These are phyloP conservation scores for Aurelia sp. DNA, from an alignment of 30 jellyfish, hydroid and myxozoan genomes.

Conservation along the genomic window DNA sequence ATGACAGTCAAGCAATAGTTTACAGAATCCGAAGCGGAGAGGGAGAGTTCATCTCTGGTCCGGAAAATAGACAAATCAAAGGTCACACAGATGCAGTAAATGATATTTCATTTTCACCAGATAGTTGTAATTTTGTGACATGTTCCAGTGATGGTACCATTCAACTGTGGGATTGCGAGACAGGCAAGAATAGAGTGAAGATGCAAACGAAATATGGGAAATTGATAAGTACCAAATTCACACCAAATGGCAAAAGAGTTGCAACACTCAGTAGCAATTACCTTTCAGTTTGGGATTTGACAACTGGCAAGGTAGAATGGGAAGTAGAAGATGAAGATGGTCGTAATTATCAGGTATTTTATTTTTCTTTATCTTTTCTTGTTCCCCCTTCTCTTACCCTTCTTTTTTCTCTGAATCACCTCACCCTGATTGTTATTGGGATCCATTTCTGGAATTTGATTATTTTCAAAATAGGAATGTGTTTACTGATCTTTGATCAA, in stretches of 20 bases:
- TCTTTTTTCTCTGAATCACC: too few species aligned
- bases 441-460: too few species aligned
- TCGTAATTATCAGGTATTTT: constrained; percentile 73
- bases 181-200: constrained; percentile 57
- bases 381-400: neutral
- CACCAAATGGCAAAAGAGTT: constrained; percentile 67
- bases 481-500: too few species aligned
- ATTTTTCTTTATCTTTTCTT: neutral
- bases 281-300: constrained; percentile 70
- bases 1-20: constrained; percentile 74
- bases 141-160: constrained; percentile 81
- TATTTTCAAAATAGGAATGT: too few species aligned
- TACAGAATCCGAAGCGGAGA: constrained; percentile 73
- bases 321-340: constrained; percentile 70
- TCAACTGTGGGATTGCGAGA: constrained; percentile 77
- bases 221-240: constrained; percentile 57
- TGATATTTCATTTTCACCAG: constrained; percentile 73
- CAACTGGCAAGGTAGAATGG: constrained; percentile 55
- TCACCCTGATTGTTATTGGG: too few species aligned
- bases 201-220: constrained; percentile 63
- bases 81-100: constrained; percentile 85
- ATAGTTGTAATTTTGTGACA: constrained; percentile 60
- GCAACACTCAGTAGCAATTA: constrained; percentile 56
- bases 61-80: constrained; percentile 64
- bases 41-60: constrained; percentile 86